These are phyloP conservation scores for Aproaerema taeniolella DNA, from an alignment of 2,888 invertebrate genomes.

Conservation along the genomic window DNA sequence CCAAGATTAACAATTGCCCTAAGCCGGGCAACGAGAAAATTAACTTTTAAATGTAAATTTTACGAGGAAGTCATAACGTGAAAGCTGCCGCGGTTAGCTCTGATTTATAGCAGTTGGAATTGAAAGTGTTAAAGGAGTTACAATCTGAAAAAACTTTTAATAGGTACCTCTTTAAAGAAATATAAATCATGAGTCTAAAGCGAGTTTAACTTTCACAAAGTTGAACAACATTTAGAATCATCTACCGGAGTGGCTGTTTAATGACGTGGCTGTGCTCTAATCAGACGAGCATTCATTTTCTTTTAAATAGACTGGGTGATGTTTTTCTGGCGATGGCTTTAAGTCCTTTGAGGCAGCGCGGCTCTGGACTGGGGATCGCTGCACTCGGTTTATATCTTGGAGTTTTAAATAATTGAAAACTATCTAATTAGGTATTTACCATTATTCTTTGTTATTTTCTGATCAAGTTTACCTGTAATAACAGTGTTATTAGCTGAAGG, in stretches of 20 bases:
- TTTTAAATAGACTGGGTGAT: too few species aligned
- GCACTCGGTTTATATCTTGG: too few species aligned
- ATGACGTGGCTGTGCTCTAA: slow-evolving; percentile 55
- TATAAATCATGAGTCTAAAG: slow-evolving; percentile 69
- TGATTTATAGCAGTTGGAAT: slow-evolving; percentile 73
- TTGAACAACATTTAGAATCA: slow-evolving; percentile 61
- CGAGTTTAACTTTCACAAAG: slow-evolving; percentile 58
- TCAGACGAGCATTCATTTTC: slow-evolving; percentile 46
- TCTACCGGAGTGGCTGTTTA: slow-evolving; percentile 58
- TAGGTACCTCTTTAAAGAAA: slow-evolving; percentile 74
- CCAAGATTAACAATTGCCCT: slow-evolving; percentile 71
- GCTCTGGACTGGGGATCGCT: too few species aligned
- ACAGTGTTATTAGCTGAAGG: too few species aligned
- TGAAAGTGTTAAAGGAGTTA: slow-evolving; percentile 75
- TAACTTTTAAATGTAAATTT: slow-evolving; percentile 77
- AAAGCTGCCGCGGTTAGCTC: slow-evolving; percentile 72
- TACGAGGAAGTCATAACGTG: slow-evolving; percentile 75
- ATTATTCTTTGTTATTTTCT: too few species aligned
- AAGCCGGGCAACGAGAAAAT: slow-evolving; percentile 65
- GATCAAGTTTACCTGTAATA: too few species aligned
- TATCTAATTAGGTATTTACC: too few species aligned
- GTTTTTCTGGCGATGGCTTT: too few species aligned
- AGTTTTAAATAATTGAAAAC: too few species aligned
- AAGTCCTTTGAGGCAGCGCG: too few species aligned
- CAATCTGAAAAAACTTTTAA: slow-evolving; percentile 77